phyloP scores from a whole-genome alignment of 2,797 vertebrate genomes.

The Parambassis ranga region DNA sequence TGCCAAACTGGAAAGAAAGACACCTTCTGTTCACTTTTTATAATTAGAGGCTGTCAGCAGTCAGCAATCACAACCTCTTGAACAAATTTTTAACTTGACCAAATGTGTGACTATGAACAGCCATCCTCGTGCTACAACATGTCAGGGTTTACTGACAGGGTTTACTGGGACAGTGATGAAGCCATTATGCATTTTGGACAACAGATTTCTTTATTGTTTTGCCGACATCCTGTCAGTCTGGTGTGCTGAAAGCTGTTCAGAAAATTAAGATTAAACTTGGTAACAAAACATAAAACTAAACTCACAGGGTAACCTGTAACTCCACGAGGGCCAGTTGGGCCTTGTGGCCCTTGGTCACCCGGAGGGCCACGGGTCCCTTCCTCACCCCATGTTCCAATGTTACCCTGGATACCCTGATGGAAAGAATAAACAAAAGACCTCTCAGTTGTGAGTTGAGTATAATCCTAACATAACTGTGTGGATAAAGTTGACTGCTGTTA shows the following conservation, averaged over 20 bases:
- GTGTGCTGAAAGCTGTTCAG: background rate
- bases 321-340: slow-evolving; percentile 67
- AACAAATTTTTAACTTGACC: background rate
- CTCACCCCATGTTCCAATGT: slow-evolving; percentile 77
- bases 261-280: background rate
- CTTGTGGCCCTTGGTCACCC: slow-evolving; percentile 69
- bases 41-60: background rate
- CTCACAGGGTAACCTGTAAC: slow-evolving; percentile 76
- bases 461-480: no score
- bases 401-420: slow-evolving; percentile 76
- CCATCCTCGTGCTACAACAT: background rate
- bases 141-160: background rate
- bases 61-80: no score
- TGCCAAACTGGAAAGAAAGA: slow-evolving; percentile 17
- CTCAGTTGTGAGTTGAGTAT: no score
- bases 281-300: slow-evolving; percentile 1
- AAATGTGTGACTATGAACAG: background rate
- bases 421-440: background rate
- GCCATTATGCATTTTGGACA: no score
- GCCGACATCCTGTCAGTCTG: no score
- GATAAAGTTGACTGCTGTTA: no score
- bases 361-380: slow-evolving; percentile 61
- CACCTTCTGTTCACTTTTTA: background rate
- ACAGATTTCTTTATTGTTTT: no score
- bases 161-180: background rate